phyloP scores from a whole-genome alignment of 2,113 vertebrate genomes.

The Xiphophorus couchianus region DNA sequence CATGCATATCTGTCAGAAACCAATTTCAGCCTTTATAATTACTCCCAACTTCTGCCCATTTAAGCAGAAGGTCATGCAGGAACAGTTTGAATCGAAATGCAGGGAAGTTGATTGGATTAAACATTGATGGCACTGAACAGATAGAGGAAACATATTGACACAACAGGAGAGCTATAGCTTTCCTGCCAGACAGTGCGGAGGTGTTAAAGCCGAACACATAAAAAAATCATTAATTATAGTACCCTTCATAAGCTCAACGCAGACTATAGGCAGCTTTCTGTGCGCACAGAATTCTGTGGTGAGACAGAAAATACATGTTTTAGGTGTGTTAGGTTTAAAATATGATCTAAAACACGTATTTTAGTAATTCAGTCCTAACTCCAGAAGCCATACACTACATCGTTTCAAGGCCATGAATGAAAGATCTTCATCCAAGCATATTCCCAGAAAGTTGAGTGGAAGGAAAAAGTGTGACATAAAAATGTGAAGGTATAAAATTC shows the following conservation, averaged over 20 bases:
- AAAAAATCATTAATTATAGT: conserved; percentile 20
- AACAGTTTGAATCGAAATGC: conserved; percentile 11
- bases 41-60: conserved; percentile 15
- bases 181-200: conserved; percentile 25
- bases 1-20: conserved; percentile 27
- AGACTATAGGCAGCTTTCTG: conserved; percentile 33
- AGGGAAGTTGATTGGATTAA: neutral
- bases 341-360: neutral
- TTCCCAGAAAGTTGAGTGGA: no score
- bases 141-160: conserved; percentile 37
- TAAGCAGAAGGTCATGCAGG: conserved; percentile 24
- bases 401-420: neutral
- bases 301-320: neutral
- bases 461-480: no score
- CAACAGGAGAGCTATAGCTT: conserved; percentile 23
- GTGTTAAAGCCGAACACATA: conserved; percentile 28
- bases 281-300: conserved; percentile 18
- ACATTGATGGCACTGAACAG: conserved; percentile 11
- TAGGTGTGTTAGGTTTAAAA: no score
- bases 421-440: neutral
- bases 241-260: conserved; percentile 20
- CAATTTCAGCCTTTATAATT: conserved; percentile 26
- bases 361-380: neutral
- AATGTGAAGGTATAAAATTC: no score
- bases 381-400: neutral